These are phyloP conservation scores for Acrobasis suavella DNA, from an alignment of 2,888 invertebrate genomes.

Conservation along the genomic window DNA sequence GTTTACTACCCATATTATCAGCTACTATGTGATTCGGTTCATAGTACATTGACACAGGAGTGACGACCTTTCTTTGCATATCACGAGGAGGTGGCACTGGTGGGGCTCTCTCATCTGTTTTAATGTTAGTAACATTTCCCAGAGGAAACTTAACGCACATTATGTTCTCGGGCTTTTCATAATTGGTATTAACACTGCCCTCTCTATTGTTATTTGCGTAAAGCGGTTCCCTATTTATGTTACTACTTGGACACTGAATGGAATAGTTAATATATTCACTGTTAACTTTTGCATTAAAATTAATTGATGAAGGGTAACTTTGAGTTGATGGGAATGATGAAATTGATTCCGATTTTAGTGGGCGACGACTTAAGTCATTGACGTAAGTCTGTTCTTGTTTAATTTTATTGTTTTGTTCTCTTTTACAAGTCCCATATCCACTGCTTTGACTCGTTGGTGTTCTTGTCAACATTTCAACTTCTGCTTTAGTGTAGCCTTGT, in stretches of 20 bases:
- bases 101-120: conserved; percentile 80
- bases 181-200: conserved; percentile 60
- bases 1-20: conserved; percentile 56
- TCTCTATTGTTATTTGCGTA: conserved; percentile 66
- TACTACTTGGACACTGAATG: conserved; percentile 67
- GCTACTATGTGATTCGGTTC: conserved; percentile 64
- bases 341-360: conserved; percentile 75
- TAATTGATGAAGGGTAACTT: conserved; percentile 79
- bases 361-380: conserved; percentile 61
- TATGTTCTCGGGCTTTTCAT: conserved; percentile 68
- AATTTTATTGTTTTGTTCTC: conserved; percentile 74
- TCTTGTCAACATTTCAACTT: conserved; percentile 79
- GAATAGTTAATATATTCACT: conserved; percentile 79
- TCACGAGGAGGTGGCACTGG: conserved; percentile 92
- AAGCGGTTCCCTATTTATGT: conserved; percentile 63
- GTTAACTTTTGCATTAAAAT: conserved; percentile 80
- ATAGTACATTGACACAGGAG: conserved; percentile 77
- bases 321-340: conserved; percentile 79
- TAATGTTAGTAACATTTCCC: conserved; percentile 70
- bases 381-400: conserved; percentile 57
- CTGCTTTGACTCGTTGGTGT: conserved; percentile 80
- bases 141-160: conserved; percentile 79
- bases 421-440: conserved; percentile 74
- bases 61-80: conserved; percentile 84
- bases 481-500: conserved; percentile 77